phyloP scores from a whole-genome alignment of 1,140 invertebrate species.

The Lasioglossum baleicum region DNA sequence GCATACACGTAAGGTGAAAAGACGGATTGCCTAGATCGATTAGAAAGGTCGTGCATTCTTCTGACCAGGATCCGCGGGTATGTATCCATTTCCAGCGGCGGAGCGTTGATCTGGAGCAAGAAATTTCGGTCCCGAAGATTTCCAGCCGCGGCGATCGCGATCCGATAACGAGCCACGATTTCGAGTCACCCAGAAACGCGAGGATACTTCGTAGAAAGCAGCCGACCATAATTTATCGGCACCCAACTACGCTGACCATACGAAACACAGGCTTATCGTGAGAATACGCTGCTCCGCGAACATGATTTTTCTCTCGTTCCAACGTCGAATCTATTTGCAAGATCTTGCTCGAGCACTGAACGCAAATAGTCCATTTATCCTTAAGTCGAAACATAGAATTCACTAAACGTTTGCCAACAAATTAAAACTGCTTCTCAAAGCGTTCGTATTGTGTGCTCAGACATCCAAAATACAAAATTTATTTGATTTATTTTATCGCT shows the following conservation, averaged over 20 bases:
- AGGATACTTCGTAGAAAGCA: not conserved
- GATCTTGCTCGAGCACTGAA: not conserved
- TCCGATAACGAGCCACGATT: constrained; percentile 49
- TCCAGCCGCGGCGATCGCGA: constrained; percentile 32
- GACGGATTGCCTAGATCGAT: constrained; percentile 57
- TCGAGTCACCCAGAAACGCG: constrained; percentile 25
- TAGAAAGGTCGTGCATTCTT: constrained; percentile 49
- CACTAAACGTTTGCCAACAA: no score
- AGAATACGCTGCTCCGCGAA: not conserved
- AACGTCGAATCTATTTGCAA: not conserved
- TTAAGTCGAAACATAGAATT: not conserved
- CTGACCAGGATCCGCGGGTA: constrained; percentile 26
- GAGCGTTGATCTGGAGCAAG: constrained; percentile 37
- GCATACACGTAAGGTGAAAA: constrained; percentile 41
- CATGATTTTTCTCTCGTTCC: not conserved
- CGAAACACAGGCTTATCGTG: not conserved
- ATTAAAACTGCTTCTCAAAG: no score
- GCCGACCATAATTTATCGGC: not conserved
- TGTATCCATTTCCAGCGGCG: constrained; percentile 7
- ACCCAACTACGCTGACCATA: not conserved
- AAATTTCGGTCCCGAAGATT: constrained; percentile 44
- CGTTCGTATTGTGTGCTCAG: no score
- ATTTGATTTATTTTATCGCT: no score
- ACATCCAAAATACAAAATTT: no score
- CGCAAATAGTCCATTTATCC: no score